Evolutionary conservation across 2,888 invertebrate genomes (phyloP).

Genomic region (Pollenia griseotomentosa): DNA sequence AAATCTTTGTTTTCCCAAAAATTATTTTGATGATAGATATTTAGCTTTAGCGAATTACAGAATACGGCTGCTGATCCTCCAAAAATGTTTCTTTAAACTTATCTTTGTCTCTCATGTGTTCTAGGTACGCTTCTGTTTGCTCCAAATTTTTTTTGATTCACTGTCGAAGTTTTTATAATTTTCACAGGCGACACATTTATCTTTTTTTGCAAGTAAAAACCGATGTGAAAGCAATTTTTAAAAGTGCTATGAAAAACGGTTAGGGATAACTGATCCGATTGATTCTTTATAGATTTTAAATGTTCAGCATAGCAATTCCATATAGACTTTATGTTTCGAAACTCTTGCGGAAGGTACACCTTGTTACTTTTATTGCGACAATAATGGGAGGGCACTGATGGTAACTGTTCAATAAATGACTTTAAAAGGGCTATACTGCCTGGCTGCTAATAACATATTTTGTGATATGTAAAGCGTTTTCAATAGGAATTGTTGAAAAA

Average conservation of each 20-base stretch:
- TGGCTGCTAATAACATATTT: background rate
- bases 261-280: background rate
- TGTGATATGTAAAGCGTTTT: too few relatives aligned
- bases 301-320: background rate
- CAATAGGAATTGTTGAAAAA: too few relatives aligned
- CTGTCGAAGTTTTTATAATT: background rate
- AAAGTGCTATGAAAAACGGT: background rate
- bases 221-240: conserved; percentile 28
- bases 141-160: too few relatives aligned
- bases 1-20: too few relatives aligned
- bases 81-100: too few relatives aligned
- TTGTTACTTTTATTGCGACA: background rate
- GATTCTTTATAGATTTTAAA: background rate
- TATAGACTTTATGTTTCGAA: too few relatives aligned
- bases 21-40: too few relatives aligned
- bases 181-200: background rate
- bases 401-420: background rate
- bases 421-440: background rate
- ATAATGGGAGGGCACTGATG: background rate
- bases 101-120: too few relatives aligned
- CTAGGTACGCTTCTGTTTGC: too few relatives aligned
- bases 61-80: too few relatives aligned
- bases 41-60: too few relatives aligned
- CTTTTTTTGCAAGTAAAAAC: conserved; percentile 2
- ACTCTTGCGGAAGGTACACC: too few relatives aligned